Conservation (phyloP, 2,113 vertebrate species). For the Corythaeola cristata region DNA sequence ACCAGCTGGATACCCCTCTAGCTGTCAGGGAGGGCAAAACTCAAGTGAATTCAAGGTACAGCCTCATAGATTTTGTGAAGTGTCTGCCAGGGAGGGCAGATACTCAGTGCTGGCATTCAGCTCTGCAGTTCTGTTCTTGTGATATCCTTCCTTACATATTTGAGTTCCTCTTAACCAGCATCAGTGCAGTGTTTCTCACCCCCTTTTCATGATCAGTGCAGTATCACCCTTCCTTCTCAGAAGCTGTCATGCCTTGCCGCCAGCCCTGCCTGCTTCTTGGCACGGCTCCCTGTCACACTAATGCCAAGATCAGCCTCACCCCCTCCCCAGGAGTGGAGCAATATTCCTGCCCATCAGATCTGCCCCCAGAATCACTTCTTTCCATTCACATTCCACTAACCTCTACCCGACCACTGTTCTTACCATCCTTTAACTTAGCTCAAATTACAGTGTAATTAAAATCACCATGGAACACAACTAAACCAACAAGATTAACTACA, state of each 20-base stretch:
- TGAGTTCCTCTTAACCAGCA: neutral
- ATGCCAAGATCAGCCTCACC: neutral
- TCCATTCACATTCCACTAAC: constrained; percentile 45
- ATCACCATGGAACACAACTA: constrained; percentile 63
- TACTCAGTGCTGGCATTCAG: neutral
- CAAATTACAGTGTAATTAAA: constrained; percentile 72
- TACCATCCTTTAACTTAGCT: constrained; percentile 65
- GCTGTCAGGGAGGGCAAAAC: neutral
- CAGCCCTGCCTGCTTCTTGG: neutral
- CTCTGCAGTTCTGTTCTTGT: neutral
- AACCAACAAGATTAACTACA: constrained; percentile 66
- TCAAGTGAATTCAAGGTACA: neutral
- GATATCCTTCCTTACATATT: neutral
- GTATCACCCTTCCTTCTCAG: neutral
- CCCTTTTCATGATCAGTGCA: neutral
- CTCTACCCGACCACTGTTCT: constrained; percentile 50
- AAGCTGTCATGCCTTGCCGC: neutral
- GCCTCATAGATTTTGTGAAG: neutral
- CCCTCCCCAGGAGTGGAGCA: neutral
- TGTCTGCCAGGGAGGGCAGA: neutral
- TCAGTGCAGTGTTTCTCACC: neutral
- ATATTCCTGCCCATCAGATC: constrained; percentile 35
- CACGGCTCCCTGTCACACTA: neutral
- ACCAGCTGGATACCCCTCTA: neutral
- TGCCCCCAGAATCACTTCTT: constrained; percentile 13